Evolutionary conservation across 2,888 invertebrate species (phyloP).

Genomic region (Meliscaeva auricollis): DNA sequence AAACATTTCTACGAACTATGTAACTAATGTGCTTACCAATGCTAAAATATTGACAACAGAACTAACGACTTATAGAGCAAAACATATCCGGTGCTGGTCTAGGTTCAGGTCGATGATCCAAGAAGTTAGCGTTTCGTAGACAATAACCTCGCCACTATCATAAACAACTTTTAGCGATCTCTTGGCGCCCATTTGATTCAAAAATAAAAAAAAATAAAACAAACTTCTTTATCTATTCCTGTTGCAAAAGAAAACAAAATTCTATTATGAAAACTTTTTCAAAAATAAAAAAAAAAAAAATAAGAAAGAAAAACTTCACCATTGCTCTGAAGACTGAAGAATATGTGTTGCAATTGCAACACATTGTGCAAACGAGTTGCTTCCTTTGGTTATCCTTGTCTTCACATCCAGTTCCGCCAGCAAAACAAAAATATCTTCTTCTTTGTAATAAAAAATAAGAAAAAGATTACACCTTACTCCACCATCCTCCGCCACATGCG

Average conservation of each 20-base stretch:
- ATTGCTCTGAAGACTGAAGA: slow-evolving; percentile 27
- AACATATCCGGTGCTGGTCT: slow-evolving; percentile 44
- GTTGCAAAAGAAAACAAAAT: slow-evolving; percentile 17
- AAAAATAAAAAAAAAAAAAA: neutral
- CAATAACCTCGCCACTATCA: slow-evolving; percentile 36
- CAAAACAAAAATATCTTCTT: slow-evolving; percentile 7
- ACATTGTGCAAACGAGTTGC: slow-evolving; percentile 20
- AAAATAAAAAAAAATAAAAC: neutral
- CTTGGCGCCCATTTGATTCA: slow-evolving; percentile 39
- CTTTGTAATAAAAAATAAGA: slow-evolving; percentile 19
- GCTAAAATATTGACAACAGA: slow-evolving; percentile 39
- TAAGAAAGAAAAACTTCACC: neutral
- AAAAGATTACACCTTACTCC: neutral
- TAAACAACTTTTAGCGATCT: slow-evolving; percentile 16
- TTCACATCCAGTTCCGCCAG: slow-evolving; percentile 7
- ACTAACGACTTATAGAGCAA: slow-evolving; percentile 39
- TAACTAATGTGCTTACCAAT: slow-evolving; percentile 42
- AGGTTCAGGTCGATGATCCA: slow-evolving; percentile 13
- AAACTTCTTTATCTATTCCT: slow-evolving; percentile 32
- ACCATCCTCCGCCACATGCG: neutral
- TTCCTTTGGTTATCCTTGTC: neutral
- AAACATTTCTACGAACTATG: neutral
- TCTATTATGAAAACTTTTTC: slow-evolving; percentile 6
- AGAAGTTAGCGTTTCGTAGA: slow-evolving; percentile 41
- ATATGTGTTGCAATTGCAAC: slow-evolving; percentile 38